phyloP scores from a whole-genome alignment of 2,797 vertebrate species.

The Falco biarmicus region DNA sequence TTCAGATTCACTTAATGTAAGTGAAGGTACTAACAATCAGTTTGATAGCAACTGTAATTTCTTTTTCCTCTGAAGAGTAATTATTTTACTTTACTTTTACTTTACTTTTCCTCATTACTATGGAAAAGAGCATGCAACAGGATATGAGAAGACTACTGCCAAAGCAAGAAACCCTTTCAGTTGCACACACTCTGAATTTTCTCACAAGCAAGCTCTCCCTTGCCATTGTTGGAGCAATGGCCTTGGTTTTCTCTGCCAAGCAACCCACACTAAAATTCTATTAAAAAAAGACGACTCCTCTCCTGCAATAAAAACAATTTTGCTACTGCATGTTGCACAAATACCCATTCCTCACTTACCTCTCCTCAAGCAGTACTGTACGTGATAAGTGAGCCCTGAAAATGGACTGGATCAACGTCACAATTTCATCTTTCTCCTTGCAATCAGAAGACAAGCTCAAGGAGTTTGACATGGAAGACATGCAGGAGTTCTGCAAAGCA shows the following conservation, averaged over 20 bases:
- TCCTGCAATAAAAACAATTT: background rate
- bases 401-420: conserved; percentile 83
- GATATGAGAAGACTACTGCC: background rate
- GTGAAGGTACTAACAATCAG: background rate
- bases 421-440: conserved; percentile 66
- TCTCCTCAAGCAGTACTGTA: conserved; percentile 59
- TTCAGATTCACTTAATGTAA: background rate
- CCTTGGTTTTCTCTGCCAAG: background rate
- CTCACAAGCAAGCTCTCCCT: background rate
- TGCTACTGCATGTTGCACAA: background rate
- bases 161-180: background rate
- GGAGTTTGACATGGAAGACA: background rate
- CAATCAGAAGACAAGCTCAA: background rate
- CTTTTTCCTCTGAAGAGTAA: background rate
- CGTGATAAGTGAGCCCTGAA: conserved; percentile 87
- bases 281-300: background rate
- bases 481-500: conserved; percentile 31
- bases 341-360: conserved; percentile 69
- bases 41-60: background rate
- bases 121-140: background rate
- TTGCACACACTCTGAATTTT: background rate
- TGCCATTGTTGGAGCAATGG: background rate
- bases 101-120: background rate
- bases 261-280: background rate
- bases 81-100: background rate